These are phyloP conservation scores for Pomatostomus ruficeps DNA, from an alignment of 2,113 vertebrate species.

Conservation along the genomic window DNA sequence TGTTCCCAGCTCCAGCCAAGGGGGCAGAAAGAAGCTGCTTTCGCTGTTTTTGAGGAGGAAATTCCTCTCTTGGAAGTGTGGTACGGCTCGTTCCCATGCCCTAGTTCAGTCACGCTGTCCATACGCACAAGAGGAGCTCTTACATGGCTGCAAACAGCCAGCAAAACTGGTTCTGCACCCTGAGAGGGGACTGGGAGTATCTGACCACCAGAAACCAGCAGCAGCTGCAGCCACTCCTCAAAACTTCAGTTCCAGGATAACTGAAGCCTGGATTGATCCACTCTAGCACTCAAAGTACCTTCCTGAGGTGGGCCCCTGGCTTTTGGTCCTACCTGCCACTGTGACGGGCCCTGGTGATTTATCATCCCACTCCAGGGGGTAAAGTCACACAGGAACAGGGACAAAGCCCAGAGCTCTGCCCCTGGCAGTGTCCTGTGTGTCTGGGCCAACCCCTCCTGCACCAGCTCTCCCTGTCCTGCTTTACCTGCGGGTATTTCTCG, in stretches of 20 bases:
- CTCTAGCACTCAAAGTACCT: not conserved
- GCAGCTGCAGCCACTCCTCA: not conserved
- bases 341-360: accelerated
- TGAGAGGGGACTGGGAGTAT: not conserved
- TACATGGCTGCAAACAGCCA: accelerated
- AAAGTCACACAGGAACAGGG: not conserved
- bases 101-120: accelerated
- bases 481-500: conserved; percentile 73
- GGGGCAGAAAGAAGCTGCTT: not conserved
- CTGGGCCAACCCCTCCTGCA: not conserved
- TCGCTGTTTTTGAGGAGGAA: accelerated
- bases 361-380: accelerated
- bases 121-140: not conserved
- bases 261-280: not conserved
- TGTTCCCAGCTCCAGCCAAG: not conserved
- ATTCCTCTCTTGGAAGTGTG: not conserved
- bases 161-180: not conserved
- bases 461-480: not conserved
- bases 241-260: not conserved
- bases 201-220: not conserved
- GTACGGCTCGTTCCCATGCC: accelerated
- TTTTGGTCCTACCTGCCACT: not conserved
- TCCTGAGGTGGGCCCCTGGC: accelerated
- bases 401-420: not conserved
- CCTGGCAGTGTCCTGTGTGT: accelerated